Base-by-base conservation (phyloP, 2,888 invertebrate species). In the Carcina quercana region DNA sequence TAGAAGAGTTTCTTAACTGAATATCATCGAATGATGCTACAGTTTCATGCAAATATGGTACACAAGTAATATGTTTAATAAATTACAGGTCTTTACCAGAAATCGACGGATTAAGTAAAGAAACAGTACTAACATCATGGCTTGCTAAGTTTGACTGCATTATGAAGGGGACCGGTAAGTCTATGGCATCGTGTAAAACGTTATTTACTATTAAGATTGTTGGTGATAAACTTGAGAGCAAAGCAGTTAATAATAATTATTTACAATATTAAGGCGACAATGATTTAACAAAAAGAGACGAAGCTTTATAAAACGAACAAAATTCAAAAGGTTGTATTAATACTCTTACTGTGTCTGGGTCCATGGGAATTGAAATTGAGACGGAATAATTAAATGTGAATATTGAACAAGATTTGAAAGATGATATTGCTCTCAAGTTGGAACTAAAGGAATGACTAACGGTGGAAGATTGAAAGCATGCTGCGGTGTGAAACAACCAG, bases 91-190 rank as follows among this genome's bases (percentile, higher is more conserved):
- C 96, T 64, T 88, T 99, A 63, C 99, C 99, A 46, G 98, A 99
- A 88, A 98, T 99, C 67, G 98, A 99, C 83, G 99, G 99, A 46
- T 85, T 99, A 53, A 98, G 97, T 84, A 99, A 99, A 86, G 98
- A 98, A 83, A 98, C 98, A 25, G 98, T 99, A 24, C 86, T 98
- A 47, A 97, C 97, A 43, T 98, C 98, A 25, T 99, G 99, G 99
- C 93, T 99, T 90, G 96, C 97, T 34, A 99, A 98, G 79, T 98
- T 98, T 76, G 99, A 99, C 85, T 96, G 97, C 75, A 98, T 99
- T 65, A 92, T 97, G 73, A 95, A 95, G 82, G 95, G 95, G 79
- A 90, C 87, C 30, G 86, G 86, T 86, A 59, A 75, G 79, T 66
- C 34, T 19, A 25, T 13, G 32, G 24, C 25, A 22, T 15, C 15